phyloP scores from a whole-genome alignment of 2,113 vertebrate genomes.

The Gasterosteus nipponicus region DNA sequence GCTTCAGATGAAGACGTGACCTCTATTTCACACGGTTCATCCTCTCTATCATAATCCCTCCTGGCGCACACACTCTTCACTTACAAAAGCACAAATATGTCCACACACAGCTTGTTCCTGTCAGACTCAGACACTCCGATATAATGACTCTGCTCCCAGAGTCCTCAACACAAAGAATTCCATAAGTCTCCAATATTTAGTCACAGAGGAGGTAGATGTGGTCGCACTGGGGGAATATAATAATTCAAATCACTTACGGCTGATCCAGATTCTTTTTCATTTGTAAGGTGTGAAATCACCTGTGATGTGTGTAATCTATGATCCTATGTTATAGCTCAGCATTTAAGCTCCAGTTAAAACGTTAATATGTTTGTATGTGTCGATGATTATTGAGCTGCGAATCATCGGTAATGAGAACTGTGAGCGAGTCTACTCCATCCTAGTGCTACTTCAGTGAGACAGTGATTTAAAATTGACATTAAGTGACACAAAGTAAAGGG shows the following conservation, averaged over 20 bases:
- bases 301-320: not conserved
- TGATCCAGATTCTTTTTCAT: not conserved
- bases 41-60: conserved; percentile 8
- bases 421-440: not conserved
- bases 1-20: conserved; percentile 32
- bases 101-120: not conserved
- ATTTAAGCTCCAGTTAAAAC: not conserved
- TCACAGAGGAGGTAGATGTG: conserved; percentile 14
- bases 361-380: not conserved
- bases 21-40: conserved; percentile 43
- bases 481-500: not conserved
- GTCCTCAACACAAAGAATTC: conserved; percentile 17
- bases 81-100: not conserved
- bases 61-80: not conserved
- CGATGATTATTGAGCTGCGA: not conserved
- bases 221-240: conserved; percentile 3
- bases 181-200: conserved; percentile 42
- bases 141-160: conserved; percentile 36
- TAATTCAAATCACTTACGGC: conserved; percentile 5
- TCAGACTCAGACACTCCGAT: conserved; percentile 15
- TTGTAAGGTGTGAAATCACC: not conserved
- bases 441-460: conserved; percentile 9
- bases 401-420: conserved; percentile 2
- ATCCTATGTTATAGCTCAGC: not conserved
- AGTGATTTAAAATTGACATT: not conserved